Conservation (phyloP, 1,140 invertebrate genomes). For the Stegodyphus mimosarum region DNA sequence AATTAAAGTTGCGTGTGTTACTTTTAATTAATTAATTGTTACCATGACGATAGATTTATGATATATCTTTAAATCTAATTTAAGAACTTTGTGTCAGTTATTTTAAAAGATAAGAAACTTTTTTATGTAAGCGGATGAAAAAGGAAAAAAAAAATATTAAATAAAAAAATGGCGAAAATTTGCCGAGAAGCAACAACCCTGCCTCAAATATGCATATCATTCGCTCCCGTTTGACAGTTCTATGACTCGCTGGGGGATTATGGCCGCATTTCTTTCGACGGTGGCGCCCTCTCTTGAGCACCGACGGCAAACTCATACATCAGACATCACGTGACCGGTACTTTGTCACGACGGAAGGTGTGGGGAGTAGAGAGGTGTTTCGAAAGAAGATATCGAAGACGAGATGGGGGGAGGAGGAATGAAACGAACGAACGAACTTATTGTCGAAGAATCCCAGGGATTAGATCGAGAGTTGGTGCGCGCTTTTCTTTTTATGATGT, state of each 20-base stretch:
- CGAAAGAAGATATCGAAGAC: slow-evolving; percentile 55
- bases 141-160: neutral
- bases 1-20: too few relatives aligned
- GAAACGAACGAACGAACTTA: slow-evolving; percentile 31
- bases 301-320: slow-evolving; percentile 51
- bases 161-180: slow-evolving; percentile 42
- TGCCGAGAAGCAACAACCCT: slow-evolving; percentile 31
- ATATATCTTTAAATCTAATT: too few relatives aligned
- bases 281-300: slow-evolving; percentile 54
- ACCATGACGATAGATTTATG: too few relatives aligned
- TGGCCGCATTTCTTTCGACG: slow-evolving; percentile 16
- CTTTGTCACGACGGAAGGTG: slow-evolving; percentile 45
- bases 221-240: slow-evolving; percentile 46
- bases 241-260: slow-evolving; percentile 46
- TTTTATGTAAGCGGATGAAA: neutral
- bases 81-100: too few relatives aligned
- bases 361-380: slow-evolving; percentile 7
- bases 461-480: slow-evolving; percentile 37
- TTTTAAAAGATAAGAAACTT: neutral
- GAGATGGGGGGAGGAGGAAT: neutral
- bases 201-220: slow-evolving; percentile 56
- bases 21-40: too few relatives aligned
- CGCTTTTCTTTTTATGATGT: slow-evolving; percentile 61
- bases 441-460: slow-evolving; percentile 49
- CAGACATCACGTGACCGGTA: slow-evolving; percentile 54